Evolutionary conservation across 1,140 invertebrate genomes (phyloP).

Genomic region (Mylabris phalerata): DNA sequence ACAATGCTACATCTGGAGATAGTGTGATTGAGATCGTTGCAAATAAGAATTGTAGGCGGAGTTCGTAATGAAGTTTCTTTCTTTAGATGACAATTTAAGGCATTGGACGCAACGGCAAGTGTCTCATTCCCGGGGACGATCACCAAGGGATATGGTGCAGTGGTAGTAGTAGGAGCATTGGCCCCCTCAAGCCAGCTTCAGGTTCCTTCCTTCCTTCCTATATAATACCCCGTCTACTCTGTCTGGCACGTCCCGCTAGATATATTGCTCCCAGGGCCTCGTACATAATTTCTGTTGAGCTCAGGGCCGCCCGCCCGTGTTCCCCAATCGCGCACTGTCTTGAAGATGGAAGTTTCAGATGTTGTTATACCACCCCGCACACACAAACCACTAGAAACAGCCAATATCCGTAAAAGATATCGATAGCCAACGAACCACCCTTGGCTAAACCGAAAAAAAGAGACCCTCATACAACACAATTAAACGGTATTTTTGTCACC

Average conservation of each 20-base stretch:
- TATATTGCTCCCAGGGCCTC: conserved; percentile 43
- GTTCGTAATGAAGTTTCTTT: conserved; percentile 38
- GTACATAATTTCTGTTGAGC: conserved; percentile 42
- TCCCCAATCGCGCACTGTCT: conserved; percentile 9
- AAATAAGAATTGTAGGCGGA: conserved; percentile 14
- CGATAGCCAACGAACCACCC: background rate
- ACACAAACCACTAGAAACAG: conserved; percentile 4
- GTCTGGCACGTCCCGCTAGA: conserved; percentile 42
- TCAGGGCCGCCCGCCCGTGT: conserved; percentile 22
- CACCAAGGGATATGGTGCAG: conserved; percentile 33
- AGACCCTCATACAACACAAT: background rate
- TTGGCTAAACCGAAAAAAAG: background rate
- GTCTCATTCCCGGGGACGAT: conserved; percentile 40
- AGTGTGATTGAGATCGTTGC: background rate
- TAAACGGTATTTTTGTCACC: conserved; percentile 14
- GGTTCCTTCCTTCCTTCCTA: conserved; percentile 38
- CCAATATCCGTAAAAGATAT: conserved; percentile 17
- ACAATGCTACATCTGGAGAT: background rate
- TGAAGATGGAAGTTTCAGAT: conserved; percentile 17
- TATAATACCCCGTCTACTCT: conserved; percentile 41
- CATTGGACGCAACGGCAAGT: conserved; percentile 20
- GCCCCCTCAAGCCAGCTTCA: conserved; percentile 24
- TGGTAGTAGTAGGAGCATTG: conserved; percentile 1
- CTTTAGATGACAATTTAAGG: conserved; percentile 38
- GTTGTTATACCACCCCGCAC: conserved; percentile 4